These are phyloP conservation scores for Protomyctophum bolini DNA, from an alignment of 2,113 vertebrate genomes.

Conservation along the genomic window DNA sequence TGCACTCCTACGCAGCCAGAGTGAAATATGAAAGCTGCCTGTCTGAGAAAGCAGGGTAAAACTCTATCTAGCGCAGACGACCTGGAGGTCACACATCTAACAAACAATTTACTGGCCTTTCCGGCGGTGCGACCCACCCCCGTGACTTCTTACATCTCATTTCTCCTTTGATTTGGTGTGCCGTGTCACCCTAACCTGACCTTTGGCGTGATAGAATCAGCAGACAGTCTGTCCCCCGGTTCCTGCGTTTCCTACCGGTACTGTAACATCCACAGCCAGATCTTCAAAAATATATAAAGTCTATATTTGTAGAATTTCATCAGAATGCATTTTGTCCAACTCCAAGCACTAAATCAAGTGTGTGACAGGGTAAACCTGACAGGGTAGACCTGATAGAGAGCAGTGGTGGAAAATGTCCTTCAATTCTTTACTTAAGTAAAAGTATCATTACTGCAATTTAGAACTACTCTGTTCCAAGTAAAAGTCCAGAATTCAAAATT, in stretches of 20 bases:
- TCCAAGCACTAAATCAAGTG: slow-evolving; percentile 6
- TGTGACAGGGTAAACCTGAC: background rate
- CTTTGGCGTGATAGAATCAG: slow-evolving; percentile 29
- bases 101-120: slow-evolving; percentile 40
- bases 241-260: slow-evolving; percentile 16
- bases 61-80: slow-evolving; percentile 40
- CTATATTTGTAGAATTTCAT: background rate
- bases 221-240: slow-evolving; percentile 12
- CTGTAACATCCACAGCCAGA: background rate
- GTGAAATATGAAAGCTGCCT: too few relatives aligned
- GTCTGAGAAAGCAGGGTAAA: slow-evolving; percentile 15
- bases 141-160: slow-evolving; percentile 10
- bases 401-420: too few relatives aligned
- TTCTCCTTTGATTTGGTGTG: slow-evolving; percentile 23
- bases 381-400: too few relatives aligned
- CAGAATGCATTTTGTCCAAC: background rate
- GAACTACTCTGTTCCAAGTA: too few relatives aligned
- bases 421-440: too few relatives aligned
- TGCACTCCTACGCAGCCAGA: too few relatives aligned
- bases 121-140: background rate
- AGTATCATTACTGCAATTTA: too few relatives aligned
- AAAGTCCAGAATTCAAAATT: too few relatives aligned
- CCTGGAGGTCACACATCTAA: slow-evolving; percentile 47
- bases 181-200: slow-evolving; percentile 25
- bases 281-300: background rate